These are phyloP conservation scores for Eubasilissa regina DNA, from an alignment of 1,140 invertebrate species.

Conservation along the genomic window DNA sequence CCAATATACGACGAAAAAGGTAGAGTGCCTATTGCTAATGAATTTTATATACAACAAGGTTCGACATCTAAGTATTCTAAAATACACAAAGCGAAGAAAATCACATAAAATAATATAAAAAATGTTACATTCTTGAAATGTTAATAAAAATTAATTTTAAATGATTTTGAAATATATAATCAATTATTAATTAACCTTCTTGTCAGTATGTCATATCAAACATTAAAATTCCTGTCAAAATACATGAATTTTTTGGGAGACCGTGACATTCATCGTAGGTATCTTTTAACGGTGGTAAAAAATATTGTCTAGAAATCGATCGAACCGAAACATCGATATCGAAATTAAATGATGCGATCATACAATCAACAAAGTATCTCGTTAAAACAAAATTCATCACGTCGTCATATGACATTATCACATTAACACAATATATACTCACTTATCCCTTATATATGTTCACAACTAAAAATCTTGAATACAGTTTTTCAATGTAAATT, in stretches of 20 bases:
- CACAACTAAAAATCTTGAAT: neutral
- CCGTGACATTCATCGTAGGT: too few relatives aligned
- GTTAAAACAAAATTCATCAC: conserved; percentile 5
- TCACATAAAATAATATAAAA: too few relatives aligned
- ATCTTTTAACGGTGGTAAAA: neutral
- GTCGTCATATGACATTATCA: conserved; percentile 21
- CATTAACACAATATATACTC: neutral
- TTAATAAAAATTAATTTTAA: too few relatives aligned
- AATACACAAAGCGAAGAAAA: too few relatives aligned
- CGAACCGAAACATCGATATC: neutral
- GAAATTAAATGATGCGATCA: neutral
- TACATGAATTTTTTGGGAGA: too few relatives aligned
- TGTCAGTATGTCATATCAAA: too few relatives aligned
- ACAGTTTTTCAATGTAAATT: conserved; percentile 8
- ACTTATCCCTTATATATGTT: neutral
- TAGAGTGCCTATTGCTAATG: neutral
- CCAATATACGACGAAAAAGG: conserved; percentile 14
- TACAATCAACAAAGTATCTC: conserved; percentile 17
- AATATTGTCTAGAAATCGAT: neutral
- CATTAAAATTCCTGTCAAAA: too few relatives aligned
- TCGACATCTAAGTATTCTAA: too few relatives aligned
- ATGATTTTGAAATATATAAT: too few relatives aligned
- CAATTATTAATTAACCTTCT: too few relatives aligned
- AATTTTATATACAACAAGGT: neutral
- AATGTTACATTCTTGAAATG: too few relatives aligned